Conservation (phyloP, 2,888 invertebrate species). For the Chrysina gloriosa region DNA sequence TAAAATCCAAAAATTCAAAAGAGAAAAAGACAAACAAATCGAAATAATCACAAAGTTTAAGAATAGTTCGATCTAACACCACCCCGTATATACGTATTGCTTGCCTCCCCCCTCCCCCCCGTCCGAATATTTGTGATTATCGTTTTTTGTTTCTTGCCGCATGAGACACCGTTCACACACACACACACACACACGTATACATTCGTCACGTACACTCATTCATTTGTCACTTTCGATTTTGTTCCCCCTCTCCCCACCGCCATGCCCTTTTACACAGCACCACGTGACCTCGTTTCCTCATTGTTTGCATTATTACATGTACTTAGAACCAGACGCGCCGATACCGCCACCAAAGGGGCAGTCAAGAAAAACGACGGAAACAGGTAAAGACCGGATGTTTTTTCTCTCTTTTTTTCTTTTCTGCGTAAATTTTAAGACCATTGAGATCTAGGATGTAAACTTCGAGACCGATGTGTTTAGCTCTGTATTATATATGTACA, state of each 20-base stretch:
- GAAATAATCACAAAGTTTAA: slow-evolving; percentile 21
- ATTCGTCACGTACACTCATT: background rate
- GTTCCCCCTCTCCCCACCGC: slow-evolving; percentile 34
- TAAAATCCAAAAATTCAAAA: background rate
- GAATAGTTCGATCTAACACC: slow-evolving; percentile 44
- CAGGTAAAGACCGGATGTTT: slow-evolving; percentile 66
- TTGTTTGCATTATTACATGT: slow-evolving; percentile 56
- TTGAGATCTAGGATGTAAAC: too few species aligned
- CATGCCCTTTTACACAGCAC: slow-evolving; percentile 31
- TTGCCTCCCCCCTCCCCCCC: background rate
- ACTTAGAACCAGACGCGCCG: slow-evolving; percentile 73
- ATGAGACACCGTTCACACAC: too few species aligned
- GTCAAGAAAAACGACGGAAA: slow-evolving; percentile 68
- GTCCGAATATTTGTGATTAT: background rate
- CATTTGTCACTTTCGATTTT: background rate
- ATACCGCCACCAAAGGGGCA: slow-evolving; percentile 74
- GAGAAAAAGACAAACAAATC: too few species aligned
- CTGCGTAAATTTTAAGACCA: too few species aligned
- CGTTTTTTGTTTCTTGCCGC: too few species aligned
- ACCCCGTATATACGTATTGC: background rate
- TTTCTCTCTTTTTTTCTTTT: too few species aligned
- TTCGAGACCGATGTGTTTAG: background rate
- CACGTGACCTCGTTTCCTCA: slow-evolving; percentile 28
- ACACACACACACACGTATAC: too few species aligned
- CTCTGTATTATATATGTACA: too few species aligned